These are phyloP conservation scores for Phenganax marumi DNA, from an alignment of 92 coral and sea anemone genomes.

Conservation along the genomic window DNA sequence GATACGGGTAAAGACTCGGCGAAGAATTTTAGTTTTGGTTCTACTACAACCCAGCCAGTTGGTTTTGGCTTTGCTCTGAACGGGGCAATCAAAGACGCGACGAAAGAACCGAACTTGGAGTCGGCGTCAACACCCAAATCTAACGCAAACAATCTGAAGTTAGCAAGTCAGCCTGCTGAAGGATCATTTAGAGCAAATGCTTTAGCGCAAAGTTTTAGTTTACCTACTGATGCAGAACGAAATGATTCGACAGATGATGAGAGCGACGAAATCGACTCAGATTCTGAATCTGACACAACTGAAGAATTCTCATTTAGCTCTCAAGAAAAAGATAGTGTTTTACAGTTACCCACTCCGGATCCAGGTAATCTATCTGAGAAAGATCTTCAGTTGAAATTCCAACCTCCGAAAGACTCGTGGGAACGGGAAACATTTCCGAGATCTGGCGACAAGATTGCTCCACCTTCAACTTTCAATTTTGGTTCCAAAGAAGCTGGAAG, in stretches of 20 bases:
- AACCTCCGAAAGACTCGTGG: conserved; percentile 59
- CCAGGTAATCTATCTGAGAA: background rate
- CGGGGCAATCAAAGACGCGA: background rate
- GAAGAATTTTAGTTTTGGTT: background rate
- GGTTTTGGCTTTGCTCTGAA: background rate
- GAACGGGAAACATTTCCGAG: conserved; percentile 61
- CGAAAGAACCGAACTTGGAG: background rate
- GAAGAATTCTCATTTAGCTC: background rate
- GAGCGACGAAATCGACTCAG: background rate
- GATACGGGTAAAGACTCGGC: background rate
- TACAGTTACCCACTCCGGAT: background rate
- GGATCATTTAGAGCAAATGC: conserved; percentile 22
- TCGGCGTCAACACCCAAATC: background rate
- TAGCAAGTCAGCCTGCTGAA: conserved; percentile 15
- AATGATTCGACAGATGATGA: background rate
- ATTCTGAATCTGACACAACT: background rate
- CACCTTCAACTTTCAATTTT: background rate
- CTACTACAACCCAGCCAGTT: background rate
- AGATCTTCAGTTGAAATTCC: conserved; percentile 32
- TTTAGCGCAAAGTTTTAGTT: background rate
- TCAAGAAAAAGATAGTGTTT: background rate
- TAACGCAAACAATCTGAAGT: background rate
- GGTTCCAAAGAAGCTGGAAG: background rate
- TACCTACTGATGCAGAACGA: background rate
- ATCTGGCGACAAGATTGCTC: no score